Base-by-base conservation (phyloP, 2,113 vertebrate genomes). In the Phrynosoma blainvillii region DNA sequence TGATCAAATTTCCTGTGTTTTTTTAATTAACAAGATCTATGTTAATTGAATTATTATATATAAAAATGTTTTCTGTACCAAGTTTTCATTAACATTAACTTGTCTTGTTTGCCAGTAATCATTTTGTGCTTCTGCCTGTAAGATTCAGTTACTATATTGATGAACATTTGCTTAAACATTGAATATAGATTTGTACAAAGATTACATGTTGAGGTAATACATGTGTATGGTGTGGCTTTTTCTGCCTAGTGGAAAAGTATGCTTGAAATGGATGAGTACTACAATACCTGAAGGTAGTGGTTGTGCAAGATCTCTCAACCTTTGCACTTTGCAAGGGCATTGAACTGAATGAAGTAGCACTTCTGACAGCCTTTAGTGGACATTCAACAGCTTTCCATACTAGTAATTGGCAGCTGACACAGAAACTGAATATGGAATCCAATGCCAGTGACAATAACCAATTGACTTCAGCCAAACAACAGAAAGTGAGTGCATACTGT, bases 301-400 rank as follows among this genome's bases (percentile, higher is more conserved):
- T 30, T 62, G 32, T 62, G 54, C 14, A 52, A 71, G 68, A 56
- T 71, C 77, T 87, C 76, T 71, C n/a, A 79, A 79, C 76, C 84
- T 86, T 79, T 79, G 77, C 65, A 20, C 77, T 80, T 71, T 25
- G 32, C 47, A 21, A 36, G 36, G 77, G 66, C 47, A 40, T 47
- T 56, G 78, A 87, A 66, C 77, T 71, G 66, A 71, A 71, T 80
- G 65, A 80, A 80, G 85, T 42, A 36, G 56, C 85, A 87, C 77
- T 87, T 87, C 47, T 59, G 52, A 80, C 52, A 79, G n/a, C 16
- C 40, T 80, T 59, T 68, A 73, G 66, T 80, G 77, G 85, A 87
- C 77, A 71, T 87, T 79, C 85, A 80, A 80, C 47, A 86, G 62
- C 75, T 86, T 79, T 79, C 75, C 65, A 40, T 80, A 52, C 52